Evolutionary conservation across 2,113 vertebrate genomes (phyloP).

Genomic region (Engystomops pustulosus): DNA sequence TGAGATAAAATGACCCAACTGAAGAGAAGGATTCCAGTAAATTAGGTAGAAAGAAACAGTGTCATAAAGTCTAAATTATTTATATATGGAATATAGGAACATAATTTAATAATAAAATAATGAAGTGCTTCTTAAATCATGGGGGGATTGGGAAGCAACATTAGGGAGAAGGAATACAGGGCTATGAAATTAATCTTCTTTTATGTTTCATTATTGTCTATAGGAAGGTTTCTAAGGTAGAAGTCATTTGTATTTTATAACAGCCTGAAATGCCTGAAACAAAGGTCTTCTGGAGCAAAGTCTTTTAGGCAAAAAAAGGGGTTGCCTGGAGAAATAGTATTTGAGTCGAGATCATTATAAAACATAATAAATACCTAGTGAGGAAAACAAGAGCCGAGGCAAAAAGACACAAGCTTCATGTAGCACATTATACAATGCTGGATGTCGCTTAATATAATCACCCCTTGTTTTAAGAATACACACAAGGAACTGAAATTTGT

Average conservation of each 20-base stretch:
- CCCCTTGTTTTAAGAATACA: constrained; percentile 41
- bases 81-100: too few relatives aligned
- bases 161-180: too few relatives aligned
- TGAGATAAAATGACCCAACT: too few relatives aligned
- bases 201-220: too few relatives aligned
- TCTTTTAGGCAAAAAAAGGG: not conserved
- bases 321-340: not conserved
- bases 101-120: too few relatives aligned
- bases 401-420: not conserved
- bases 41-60: too few relatives aligned
- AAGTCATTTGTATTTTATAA: not conserved
- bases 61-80: too few relatives aligned
- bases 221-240: too few relatives aligned
- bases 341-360: not conserved
- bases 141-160: too few relatives aligned
- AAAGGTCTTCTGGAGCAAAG: not conserved
- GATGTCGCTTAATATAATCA: constrained; percentile 29
- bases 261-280: not conserved
- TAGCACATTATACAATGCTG: not conserved
- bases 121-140: too few relatives aligned
- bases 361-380: not conserved
- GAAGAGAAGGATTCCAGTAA: too few relatives aligned
- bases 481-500: constrained; percentile 44
- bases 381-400: constrained; percentile 1
- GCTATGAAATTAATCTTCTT: too few relatives aligned